Evolutionary conservation across 2,797 vertebrate species (phyloP), one percentile per base, ranked within the genome.

Genomic region (Muscicapa comitata): DNA sequence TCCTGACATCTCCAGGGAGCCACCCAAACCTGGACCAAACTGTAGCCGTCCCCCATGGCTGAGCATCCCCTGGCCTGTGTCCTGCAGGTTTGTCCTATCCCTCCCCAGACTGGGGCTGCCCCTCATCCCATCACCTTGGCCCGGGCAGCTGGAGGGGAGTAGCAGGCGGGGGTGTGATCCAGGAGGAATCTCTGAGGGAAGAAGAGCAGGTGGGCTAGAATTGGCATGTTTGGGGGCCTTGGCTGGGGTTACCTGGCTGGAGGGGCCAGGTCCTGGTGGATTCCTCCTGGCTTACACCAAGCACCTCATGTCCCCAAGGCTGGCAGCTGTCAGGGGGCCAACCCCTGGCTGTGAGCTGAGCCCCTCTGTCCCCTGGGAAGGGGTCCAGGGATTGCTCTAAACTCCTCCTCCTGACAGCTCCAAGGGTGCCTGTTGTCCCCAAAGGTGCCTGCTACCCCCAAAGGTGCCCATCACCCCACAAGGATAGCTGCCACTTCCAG

Each of bases 61-160:
- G 2, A 25, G 28, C 0, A 0, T 28, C 38, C 80, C 50, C 17
- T 19, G 38, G n/a, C 66, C 62, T 33, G 3, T 35, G 25, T 31
- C 48, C 59, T 11, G 7, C 35, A 65, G 54, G 4, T 73, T 70
- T 59, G 11, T 17, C 37, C 45, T 0, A 0, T 57, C 26, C n/a
- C 57, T 57, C 10, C 37, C 31, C 0, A 0, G 6, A 3, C 1
- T 0, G 0, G 43, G 21, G 42, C 63, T 88, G 47, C 43, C 48
- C 3, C 3, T n/a, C 14, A 26, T 40, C 58, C 61, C 9, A 0
- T 28, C 25, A 7, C 54, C 65, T 58, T 3, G 0, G 61, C 31
- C 2, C 2, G 4, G 0, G 16, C 1, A 13, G 42, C 63, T 48
- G 70, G 59, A 26, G 68, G 31, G 0, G 2, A 8, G 63, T 2